phyloP scores from a whole-genome alignment of 2,113 vertebrate genomes.

The Nicator chloris region DNA sequence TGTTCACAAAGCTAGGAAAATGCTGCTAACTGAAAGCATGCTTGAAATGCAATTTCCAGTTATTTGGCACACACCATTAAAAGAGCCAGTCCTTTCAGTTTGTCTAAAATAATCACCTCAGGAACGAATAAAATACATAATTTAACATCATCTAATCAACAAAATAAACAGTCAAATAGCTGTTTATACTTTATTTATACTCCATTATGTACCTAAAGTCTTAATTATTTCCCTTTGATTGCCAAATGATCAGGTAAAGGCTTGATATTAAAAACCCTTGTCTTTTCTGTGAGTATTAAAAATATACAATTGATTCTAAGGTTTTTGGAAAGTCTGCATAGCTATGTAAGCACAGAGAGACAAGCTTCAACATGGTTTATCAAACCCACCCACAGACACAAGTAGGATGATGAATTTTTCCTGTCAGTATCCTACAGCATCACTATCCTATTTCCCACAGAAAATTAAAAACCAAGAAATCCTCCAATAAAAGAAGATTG shows the following conservation, averaged over 20 bases:
- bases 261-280: background rate
- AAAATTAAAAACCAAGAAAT: background rate
- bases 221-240: background rate
- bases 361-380: background rate
- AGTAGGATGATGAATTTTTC: background rate
- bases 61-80: background rate
- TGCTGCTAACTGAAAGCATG: background rate
- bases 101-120: background rate
- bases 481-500: background rate
- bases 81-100: background rate
- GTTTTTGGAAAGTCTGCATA: background rate
- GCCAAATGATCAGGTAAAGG: background rate
- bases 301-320: background rate
- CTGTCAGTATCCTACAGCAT: background rate
- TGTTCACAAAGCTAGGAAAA: background rate
- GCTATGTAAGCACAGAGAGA: background rate
- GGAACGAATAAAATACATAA: background rate
- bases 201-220: background rate
- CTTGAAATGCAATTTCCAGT: background rate
- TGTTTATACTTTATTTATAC: too few relatives aligned
- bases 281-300: background rate
- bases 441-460: background rate
- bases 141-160: background rate
- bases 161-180: background rate
- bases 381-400: background rate